Conservation (phyloP, 2,888 invertebrate species). For the Melanostoma scalare region DNA sequence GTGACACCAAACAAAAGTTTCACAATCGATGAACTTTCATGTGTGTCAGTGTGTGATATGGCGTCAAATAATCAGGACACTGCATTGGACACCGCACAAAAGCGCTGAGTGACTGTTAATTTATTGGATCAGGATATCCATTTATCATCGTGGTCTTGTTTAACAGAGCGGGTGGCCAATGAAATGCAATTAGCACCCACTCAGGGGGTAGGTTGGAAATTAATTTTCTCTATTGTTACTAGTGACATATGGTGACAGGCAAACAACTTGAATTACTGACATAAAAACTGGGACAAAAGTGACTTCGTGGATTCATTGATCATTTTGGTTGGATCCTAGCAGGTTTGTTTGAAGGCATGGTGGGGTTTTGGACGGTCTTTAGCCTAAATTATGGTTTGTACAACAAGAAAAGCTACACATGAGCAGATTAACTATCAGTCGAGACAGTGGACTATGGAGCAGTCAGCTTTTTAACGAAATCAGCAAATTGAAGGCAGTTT, state of each 20-base stretch:
- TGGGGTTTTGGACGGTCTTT: too few species aligned
- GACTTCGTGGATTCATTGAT: constrained; percentile 28
- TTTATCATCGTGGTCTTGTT: constrained; percentile 53
- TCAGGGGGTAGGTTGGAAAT: constrained; percentile 33
- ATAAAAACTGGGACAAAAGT: constrained; percentile 4
- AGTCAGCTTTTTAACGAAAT: too few species aligned
- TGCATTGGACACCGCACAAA: constrained; percentile 45
- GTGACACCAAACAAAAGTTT: constrained; percentile 65
- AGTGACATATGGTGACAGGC: constrained; percentile 19
- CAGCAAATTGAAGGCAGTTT: too few species aligned
- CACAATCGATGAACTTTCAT: constrained; percentile 52
- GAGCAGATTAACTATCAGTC: too few species aligned
- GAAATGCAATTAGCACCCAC: constrained; percentile 66
- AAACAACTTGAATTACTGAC: constrained; percentile 39
- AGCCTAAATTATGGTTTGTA: too few species aligned
- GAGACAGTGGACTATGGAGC: too few species aligned
- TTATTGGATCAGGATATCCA: constrained; percentile 69
- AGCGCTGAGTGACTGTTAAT: constrained; percentile 67
- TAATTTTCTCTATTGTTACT: constrained; percentile 3
- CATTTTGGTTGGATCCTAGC: constrained; percentile 13
- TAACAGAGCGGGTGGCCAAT: constrained; percentile 31
- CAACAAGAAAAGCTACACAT: too few species aligned
- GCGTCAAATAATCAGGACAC: constrained; percentile 59
- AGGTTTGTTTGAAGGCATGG: too few species aligned
- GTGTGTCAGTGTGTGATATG: constrained; percentile 37